Evolutionary conservation across 2,113 vertebrate species (phyloP).

Genomic region (Neolamprologus devosi): DNA sequence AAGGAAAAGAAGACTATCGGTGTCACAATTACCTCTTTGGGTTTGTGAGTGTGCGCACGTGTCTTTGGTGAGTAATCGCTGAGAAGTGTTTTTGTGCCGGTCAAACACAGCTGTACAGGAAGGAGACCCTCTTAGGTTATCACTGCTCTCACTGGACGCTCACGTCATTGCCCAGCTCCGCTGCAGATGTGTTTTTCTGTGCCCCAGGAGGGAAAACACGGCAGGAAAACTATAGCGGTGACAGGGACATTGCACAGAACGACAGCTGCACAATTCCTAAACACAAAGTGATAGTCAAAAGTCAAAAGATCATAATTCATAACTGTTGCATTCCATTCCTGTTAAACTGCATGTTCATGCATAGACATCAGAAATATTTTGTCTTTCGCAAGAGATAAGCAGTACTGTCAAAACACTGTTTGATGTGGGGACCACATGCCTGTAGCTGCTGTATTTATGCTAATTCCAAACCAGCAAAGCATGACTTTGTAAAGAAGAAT

Average conservation of each 20-base stretch:
- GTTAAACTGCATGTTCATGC: not conserved
- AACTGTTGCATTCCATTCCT: not conserved
- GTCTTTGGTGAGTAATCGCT: conserved; percentile 41
- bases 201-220: not conserved
- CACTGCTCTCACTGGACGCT: conserved; percentile 43
- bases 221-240: not conserved
- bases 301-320: not conserved
- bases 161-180: conserved; percentile 23
- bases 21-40: not conserved
- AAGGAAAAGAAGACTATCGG: conserved; percentile 16
- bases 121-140: conserved; percentile 59
- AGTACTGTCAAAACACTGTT: not conserved
- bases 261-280: not conserved
- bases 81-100: conserved; percentile 44
- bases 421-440: not conserved
- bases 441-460: not conserved
- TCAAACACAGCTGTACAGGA: conserved; percentile 71
- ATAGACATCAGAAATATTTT: not conserved
- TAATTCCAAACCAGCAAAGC: not conserved
- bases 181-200: conserved; percentile 36
- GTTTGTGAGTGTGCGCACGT: not conserved
- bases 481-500: not conserved
- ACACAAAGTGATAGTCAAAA: not conserved
- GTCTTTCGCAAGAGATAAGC: not conserved
- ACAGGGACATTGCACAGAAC: not conserved